A percentile compares a stretch with the other conserved stretches of the same genome.
phyloP scores from a whole-genome alignment of 2,113 vertebrate species.

The Machaerirhynchus nigripectus region DNA sequence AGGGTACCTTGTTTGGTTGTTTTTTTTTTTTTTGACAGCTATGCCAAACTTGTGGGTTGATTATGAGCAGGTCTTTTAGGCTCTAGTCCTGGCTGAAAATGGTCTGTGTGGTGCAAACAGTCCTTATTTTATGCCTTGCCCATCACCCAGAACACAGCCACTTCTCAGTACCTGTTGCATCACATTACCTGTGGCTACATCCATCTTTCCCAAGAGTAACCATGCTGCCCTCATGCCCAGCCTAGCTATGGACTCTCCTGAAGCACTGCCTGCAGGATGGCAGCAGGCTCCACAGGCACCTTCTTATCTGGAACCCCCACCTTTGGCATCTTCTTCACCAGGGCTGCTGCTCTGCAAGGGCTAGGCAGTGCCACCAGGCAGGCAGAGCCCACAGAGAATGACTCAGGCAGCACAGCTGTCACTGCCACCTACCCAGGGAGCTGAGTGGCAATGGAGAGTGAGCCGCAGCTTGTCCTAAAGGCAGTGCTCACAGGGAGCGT shows the following conservation, averaged over 20 bases:
- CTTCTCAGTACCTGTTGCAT: background rate
- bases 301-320: background rate
- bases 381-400: background rate
- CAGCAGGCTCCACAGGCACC: background rate
- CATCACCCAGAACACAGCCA: background rate
- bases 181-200: background rate
- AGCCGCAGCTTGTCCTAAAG: background rate
- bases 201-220: background rate
- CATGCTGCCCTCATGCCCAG: rapidly evolving
- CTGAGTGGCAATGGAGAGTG: rapidly evolving
- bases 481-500: background rate
- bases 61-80: background rate
- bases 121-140: background rate
- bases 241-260: too few species aligned
- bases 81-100: background rate
- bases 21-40: background rate
- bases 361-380: background rate
- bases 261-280: background rate
- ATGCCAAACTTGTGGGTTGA: background rate
- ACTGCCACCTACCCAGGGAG: background rate
- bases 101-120: background rate
- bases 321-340: background rate
- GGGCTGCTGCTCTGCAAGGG: background rate
- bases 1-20: background rate
- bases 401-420: background rate